A percentile compares a stretch with the other conserved stretches of the same genome.
phyloP scores from a whole-genome alignment of 2,888 invertebrate genomes.

The Acronicta alni region DNA sequence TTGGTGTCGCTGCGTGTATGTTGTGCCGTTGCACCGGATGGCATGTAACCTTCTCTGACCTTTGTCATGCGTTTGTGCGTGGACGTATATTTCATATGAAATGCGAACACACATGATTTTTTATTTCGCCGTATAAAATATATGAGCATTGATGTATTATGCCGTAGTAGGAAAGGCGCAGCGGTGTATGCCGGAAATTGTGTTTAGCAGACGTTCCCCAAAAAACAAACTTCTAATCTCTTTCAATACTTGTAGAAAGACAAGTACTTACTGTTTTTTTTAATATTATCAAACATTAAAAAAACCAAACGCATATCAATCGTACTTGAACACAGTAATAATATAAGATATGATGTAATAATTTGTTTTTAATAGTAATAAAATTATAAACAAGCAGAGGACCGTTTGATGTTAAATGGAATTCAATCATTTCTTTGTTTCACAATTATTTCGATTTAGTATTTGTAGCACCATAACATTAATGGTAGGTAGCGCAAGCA shows the following conservation, averaged over 20 bases:
- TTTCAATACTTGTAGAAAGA: background rate
- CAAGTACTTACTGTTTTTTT: no score
- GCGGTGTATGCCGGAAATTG: background rate
- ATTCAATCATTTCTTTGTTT: no score
- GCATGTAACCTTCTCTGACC: conserved; percentile 36
- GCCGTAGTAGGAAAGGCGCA: background rate
- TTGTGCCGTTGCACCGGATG: background rate
- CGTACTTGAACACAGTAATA: no score
- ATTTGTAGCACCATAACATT: no score
- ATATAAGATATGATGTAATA: no score
- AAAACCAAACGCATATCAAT: no score
- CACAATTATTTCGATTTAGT: no score
- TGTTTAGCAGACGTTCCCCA: background rate
- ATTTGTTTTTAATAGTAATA: no score
- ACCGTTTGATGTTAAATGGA: no score
- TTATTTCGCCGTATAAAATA: conserved; percentile 19
- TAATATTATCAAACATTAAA: no score
- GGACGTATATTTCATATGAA: conserved; percentile 34
- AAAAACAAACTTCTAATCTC: background rate
- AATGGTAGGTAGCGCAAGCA: no score
- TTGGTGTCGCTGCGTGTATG: conserved; percentile 18
- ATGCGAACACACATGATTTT: conserved; percentile 29
- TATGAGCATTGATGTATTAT: conserved; percentile 1
- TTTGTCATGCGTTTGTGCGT: conserved; percentile 45
- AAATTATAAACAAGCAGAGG: no score